Evolutionary conservation across 2,888 invertebrate species (phyloP), one percentile per base, ranked within the genome.

Genomic region (Cinara cedri): DNA sequence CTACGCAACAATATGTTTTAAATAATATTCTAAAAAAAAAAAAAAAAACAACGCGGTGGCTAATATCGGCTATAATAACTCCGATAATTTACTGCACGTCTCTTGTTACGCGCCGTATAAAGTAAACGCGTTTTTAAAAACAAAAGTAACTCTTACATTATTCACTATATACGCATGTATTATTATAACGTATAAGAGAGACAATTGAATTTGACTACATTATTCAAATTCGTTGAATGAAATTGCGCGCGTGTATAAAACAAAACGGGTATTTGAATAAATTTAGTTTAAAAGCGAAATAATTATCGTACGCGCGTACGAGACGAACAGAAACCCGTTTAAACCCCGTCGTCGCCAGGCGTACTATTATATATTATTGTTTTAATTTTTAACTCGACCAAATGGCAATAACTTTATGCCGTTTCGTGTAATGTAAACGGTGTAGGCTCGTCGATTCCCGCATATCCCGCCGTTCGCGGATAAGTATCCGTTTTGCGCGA

Each of bases 141-240:
- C 57, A 57, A 57, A 44, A 57, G 44, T 44, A 42, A 57, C 51
- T 66, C 6, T 24, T 21, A 9, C 55, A 24, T 34, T 34, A 34
- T 72, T 34, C 62, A 3, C 49, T 0, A 16, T 9, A 72, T 44
- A 57, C 34, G 34, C 6, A n/a, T n/a, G n/a, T n/a, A n/a, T n/a
- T n/a, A n/a, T n/a, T n/a, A n/a, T n/a, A n/a, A n/a, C n/a, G 3
- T 34, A 34, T 34, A 34, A 34, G 19, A 44, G 57, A 71, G 9
- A 71, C 60, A 72, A 72, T 62, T 62, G 46, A 62, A 62, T 62
- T 72, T 62, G 34, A 72, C 34, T 72, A 34, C 26, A 72, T 72
- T 72, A 72, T 60, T 72, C 49, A 49, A 72, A 72, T 57, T n/a
- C 24, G n/a, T 60, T 46, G 71, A 57, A 72, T 46, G 8, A 46